These are phyloP conservation scores for Anthophora plumipes DNA, from an alignment of 2,888 invertebrate genomes.

Conservation along the genomic window DNA sequence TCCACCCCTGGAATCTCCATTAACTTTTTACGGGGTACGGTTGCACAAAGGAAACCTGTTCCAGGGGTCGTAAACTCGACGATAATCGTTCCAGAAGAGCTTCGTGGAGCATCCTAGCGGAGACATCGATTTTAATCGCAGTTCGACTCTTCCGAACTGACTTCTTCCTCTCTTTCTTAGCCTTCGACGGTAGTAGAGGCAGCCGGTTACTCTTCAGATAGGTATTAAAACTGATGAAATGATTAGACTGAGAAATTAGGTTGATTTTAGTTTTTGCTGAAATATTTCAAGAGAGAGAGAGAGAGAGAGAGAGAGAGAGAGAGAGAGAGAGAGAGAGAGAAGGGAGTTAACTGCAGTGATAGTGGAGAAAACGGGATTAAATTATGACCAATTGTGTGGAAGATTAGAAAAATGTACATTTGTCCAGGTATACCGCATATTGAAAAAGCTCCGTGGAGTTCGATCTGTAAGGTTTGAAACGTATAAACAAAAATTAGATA, in stretches of 20 bases:
- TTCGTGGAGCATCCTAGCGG: slow-evolving; percentile 16
- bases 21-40: slow-evolving; percentile 49
- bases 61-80: slow-evolving; percentile 39
- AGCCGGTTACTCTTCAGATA: neutral
- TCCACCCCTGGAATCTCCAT: slow-evolving; percentile 35
- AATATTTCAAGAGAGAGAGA: neutral
- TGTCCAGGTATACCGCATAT: neutral
- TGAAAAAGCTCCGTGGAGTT: neutral
- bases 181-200: neutral
- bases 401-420: slow-evolving; percentile 4
- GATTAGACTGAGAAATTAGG: neutral
- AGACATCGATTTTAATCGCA: slow-evolving; percentile 49
- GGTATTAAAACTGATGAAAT: slow-evolving; percentile 24
- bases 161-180: neutral
- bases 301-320: too few relatives aligned
- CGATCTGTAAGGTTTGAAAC: too few relatives aligned
- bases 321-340: too few relatives aligned
- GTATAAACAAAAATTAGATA: neutral
- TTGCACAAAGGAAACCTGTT: slow-evolving; percentile 2
- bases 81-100: slow-evolving; percentile 45
- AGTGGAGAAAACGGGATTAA: too few relatives aligned
- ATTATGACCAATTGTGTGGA: slow-evolving; percentile 3
- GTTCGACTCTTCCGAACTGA: neutral
- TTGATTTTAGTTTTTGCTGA: neutral
- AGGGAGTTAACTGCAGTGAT: neutral